These are phyloP conservation scores for Gastrophryne carolinensis DNA, from an alignment of 2,797 vertebrate species.

Conservation along the genomic window DNA sequence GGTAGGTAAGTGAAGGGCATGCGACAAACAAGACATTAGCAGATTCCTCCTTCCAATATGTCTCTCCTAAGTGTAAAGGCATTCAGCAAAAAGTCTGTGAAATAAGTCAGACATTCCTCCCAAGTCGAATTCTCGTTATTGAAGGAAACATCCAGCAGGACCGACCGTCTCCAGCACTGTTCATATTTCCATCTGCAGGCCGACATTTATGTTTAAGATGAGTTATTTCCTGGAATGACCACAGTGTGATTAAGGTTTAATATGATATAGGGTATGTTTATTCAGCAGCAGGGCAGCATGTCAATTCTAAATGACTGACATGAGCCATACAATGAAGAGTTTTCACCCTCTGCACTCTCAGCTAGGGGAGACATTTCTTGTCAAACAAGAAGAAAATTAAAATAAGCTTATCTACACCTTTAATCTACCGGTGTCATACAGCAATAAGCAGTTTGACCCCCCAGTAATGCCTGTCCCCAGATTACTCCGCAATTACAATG, in stretches of 20 bases:
- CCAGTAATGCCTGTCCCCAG: slow-evolving; percentile 58
- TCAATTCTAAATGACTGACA: slow-evolving; percentile 81
- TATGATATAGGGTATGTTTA: slow-evolving; percentile 76
- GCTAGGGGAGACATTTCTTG: slow-evolving; percentile 76
- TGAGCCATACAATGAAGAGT: slow-evolving; percentile 77
- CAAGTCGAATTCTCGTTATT: background rate
- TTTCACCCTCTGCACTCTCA: slow-evolving; percentile 68
- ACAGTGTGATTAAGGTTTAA: slow-evolving; percentile 62
- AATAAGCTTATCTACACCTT: slow-evolving; percentile 74
- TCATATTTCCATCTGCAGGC: background rate
- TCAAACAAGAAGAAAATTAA: slow-evolving; percentile 87
- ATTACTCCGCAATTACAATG: slow-evolving; percentile 78
- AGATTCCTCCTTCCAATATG: background rate
- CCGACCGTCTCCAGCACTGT: background rate
- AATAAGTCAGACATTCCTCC: no score
- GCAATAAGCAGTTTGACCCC: slow-evolving; percentile 73
- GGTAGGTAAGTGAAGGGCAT: background rate
- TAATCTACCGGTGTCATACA: slow-evolving; percentile 79
- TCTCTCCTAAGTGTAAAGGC: background rate
- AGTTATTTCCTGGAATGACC: slow-evolving; percentile 33
- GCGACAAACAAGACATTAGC: background rate
- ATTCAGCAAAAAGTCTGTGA: no score
- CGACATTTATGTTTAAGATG: slow-evolving; percentile 32
- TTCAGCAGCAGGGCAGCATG: slow-evolving; percentile 69
- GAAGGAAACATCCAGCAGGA: background rate